These are phyloP conservation scores for Todiramphus chloris DNA, from an alignment of 2,113 vertebrate genomes.

Conservation along the genomic window DNA sequence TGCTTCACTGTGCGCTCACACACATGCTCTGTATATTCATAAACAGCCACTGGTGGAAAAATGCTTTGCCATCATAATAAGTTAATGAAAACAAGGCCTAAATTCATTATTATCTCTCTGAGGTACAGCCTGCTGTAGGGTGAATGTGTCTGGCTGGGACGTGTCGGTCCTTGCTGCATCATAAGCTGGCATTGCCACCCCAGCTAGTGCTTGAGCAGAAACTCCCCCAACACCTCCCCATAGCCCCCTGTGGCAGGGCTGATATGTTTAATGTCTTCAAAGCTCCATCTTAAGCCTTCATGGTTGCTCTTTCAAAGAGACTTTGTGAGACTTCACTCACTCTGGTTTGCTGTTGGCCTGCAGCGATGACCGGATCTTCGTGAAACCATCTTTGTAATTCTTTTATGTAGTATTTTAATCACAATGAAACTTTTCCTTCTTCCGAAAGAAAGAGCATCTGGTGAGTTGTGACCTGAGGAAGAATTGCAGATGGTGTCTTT, in stretches of 20 bases:
- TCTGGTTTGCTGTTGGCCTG: not conserved
- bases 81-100: not conserved
- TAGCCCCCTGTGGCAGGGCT: not conserved
- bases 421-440: not conserved
- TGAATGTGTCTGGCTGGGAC: not conserved
- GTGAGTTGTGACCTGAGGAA: not conserved
- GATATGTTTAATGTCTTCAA: not conserved
- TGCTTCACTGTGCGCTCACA: not conserved
- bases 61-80: not conserved
- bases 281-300: not conserved
- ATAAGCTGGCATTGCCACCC: not conserved
- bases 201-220: not conserved
- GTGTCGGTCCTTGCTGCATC: rapidly evolving
- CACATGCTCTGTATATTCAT: not conserved
- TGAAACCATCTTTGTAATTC: not conserved
- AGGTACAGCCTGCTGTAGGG: not conserved
- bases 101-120: not conserved
- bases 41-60: not conserved
- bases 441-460: not conserved
- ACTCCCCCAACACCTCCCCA: too few species aligned
- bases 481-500: not conserved
- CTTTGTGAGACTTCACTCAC: not conserved
- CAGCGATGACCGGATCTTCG: not conserved
- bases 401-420: not conserved
- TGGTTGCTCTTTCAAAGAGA: not conserved